Evolutionary conservation across 92 coral and sea anemone species (phyloP).

Genomic region (Phenganax marumi): DNA sequence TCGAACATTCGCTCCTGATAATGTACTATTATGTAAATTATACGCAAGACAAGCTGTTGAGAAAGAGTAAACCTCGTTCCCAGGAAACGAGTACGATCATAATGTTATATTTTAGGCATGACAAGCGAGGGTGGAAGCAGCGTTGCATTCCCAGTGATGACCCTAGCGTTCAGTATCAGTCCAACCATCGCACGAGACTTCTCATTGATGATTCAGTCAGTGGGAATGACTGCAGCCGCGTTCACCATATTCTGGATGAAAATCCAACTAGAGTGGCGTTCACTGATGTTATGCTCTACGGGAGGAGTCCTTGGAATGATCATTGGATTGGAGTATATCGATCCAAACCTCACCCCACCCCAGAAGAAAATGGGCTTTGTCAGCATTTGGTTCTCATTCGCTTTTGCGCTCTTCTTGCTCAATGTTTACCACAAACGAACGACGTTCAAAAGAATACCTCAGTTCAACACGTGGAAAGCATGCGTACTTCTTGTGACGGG

Average conservation of each 20-base stretch:
- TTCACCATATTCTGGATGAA: constrained; percentile 84
- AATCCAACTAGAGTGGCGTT: constrained; percentile 73
- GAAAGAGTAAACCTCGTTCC: no score
- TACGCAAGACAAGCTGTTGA: no score
- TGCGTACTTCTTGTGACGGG: constrained; percentile 60
- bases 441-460: constrained; percentile 70
- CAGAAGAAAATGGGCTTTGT: constrained; percentile 91
- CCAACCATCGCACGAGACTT: constrained; percentile 82
- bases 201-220: constrained; percentile 79
- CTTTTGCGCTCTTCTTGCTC: constrained; percentile 78
- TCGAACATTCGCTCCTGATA: no score
- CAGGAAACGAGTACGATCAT: neutral
- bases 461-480: constrained; percentile 73
- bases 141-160: constrained; percentile 86
- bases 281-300: constrained; percentile 69
- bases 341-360: constrained; percentile 78
- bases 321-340: constrained; percentile 72
- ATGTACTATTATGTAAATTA: no score
- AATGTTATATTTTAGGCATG: constrained; percentile 58
- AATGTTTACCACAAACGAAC: constrained; percentile 74
- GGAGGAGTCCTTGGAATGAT: constrained; percentile 74
- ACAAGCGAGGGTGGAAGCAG: constrained; percentile 87
- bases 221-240: constrained; percentile 86
- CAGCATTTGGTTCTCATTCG: constrained; percentile 82
- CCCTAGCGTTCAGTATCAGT: constrained; percentile 66